These are phyloP conservation scores for Epinotia ramella DNA, from an alignment of 2,888 invertebrate genomes.

Conservation along the genomic window DNA sequence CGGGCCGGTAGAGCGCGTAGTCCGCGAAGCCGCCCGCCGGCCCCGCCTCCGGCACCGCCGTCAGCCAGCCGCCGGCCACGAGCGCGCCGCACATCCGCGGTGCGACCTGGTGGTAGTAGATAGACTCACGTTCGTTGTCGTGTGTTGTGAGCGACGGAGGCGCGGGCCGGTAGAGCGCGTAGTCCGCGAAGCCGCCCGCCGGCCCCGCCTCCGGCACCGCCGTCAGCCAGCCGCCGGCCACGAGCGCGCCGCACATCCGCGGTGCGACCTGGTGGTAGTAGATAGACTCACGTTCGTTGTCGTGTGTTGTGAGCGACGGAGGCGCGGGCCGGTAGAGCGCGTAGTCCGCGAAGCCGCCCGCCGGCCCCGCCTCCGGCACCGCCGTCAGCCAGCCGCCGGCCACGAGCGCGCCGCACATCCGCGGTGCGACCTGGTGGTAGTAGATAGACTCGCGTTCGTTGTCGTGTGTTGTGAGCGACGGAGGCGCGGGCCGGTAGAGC, in stretches of 20 bases:
- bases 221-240: slow-evolving; percentile 88
- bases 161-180: slow-evolving; percentile 84
- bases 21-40: slow-evolving; percentile 84
- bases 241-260: not conserved
- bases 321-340: slow-evolving; percentile 82
- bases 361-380: slow-evolving; percentile 83
- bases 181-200: slow-evolving; percentile 84
- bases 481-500: slow-evolving; percentile 78
- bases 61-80: slow-evolving; percentile 87
- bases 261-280: too few relatives aligned
- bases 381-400: slow-evolving; percentile 91
- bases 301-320: not conserved
- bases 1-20: slow-evolving; percentile 85
- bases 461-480: not conserved
- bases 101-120: too few relatives aligned
- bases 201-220: slow-evolving; percentile 82
- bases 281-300: slow-evolving; percentile 47
- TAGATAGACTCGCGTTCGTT: slow-evolving; percentile 47
- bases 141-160: slow-evolving; percentile 51
- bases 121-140: slow-evolving; percentile 53
- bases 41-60: slow-evolving; percentile 83
- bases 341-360: slow-evolving; percentile 82
- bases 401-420: slow-evolving; percentile 91
- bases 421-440: slow-evolving; percentile 85
- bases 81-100: too few relatives aligned